A percentile compares a stretch with the other conserved stretches of the same genome.
Evolutionary conservation across 2,797 vertebrate genomes (phyloP).

Genomic region (Siniperca scherzeri): DNA sequence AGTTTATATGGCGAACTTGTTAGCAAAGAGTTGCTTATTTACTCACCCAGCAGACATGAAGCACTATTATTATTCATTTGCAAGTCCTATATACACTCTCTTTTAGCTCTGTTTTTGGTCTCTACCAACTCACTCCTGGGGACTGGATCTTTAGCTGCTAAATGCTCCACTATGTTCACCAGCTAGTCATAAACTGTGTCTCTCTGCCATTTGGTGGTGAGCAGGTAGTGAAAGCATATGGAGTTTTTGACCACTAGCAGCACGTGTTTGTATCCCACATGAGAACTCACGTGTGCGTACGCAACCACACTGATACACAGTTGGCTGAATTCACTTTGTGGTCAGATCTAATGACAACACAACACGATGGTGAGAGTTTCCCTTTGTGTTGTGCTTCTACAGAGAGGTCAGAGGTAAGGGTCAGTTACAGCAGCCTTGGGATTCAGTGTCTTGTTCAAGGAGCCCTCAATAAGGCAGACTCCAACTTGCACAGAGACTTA

Average conservation of each 20-base stretch:
- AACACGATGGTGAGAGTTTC: too few relatives aligned
- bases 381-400: not conserved
- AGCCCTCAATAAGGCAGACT: not conserved
- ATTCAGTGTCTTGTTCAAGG: constrained; percentile 20
- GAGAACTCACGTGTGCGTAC: not conserved
- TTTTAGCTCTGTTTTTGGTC: not conserved
- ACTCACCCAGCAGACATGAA: not conserved
- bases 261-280: not conserved
- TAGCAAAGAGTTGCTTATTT: not conserved
- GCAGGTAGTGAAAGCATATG: not conserved
- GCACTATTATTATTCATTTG: not conserved
- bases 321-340: not conserved
- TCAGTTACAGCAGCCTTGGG: not conserved
- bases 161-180: not conserved
- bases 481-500: not conserved
- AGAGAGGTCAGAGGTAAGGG: not conserved
- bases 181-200: not conserved
- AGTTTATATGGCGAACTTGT: not conserved
- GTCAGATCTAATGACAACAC: not conserved
- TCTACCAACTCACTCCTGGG: not conserved
- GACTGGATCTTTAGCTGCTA: not conserved
- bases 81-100: not conserved
- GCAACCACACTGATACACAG: not conserved
- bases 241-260: too few relatives aligned
- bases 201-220: not conserved